These are phyloP conservation scores for Desmophyllum pertusum DNA, from an alignment of 92 coral and sea anemone species.

Conservation along the genomic window DNA sequence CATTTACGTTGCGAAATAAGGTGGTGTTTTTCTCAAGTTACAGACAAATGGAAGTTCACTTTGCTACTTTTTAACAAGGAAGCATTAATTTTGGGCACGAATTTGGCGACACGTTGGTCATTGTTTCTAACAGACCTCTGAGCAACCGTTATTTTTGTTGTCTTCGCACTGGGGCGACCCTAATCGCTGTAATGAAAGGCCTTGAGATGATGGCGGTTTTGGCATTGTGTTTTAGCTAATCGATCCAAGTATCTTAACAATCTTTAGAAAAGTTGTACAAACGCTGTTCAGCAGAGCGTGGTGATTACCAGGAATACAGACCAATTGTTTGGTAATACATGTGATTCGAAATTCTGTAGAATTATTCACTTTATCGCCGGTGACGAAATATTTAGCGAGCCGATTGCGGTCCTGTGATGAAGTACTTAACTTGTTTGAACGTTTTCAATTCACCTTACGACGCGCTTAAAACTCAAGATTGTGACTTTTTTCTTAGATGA, in stretches of 20 bases:
- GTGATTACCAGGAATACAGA: background rate
- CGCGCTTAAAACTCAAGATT: background rate
- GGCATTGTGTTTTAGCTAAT: background rate
- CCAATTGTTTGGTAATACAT: conserved; percentile 1
- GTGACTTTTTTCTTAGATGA: background rate
- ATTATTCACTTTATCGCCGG: background rate
- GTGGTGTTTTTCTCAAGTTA: background rate
- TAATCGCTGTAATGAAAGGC: background rate
- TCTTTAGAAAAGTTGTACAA: background rate
- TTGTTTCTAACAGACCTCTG: background rate
- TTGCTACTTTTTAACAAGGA: background rate
- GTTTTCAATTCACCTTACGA: too few relatives aligned
- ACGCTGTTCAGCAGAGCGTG: background rate
- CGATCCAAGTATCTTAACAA: too few relatives aligned
- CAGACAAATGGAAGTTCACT: background rate
- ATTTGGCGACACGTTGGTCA: background rate
- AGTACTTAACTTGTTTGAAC: background rate
- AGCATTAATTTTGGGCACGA: background rate
- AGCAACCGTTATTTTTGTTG: conserved; percentile 6
- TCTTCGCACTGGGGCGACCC: background rate
- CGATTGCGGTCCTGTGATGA: background rate
- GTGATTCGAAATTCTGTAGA: background rate
- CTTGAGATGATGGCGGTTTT: background rate
- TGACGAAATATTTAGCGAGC: background rate
- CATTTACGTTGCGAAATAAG: background rate